These are phyloP conservation scores for Lophotis ruficrista DNA, from an alignment of 2,113 vertebrate genomes.

Conservation along the genomic window DNA sequence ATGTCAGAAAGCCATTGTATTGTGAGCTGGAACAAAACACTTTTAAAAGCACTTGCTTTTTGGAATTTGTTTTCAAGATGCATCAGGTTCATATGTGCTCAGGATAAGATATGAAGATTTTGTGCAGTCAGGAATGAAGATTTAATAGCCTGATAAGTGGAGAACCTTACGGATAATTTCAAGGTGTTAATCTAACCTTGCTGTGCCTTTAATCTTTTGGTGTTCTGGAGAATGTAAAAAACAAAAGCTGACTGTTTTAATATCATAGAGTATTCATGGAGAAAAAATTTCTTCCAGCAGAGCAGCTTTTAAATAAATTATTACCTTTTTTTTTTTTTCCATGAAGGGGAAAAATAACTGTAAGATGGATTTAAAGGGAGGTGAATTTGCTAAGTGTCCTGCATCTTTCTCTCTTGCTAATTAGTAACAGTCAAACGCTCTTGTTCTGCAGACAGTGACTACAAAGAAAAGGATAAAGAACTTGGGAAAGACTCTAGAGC, in stretches of 20 bases:
- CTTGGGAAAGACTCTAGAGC: constrained; percentile 43
- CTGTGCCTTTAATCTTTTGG: constrained; percentile 40
- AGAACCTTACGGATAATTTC: constrained; percentile 40
- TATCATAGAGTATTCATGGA: constrained; percentile 21
- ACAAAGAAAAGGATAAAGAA: constrained; percentile 43
- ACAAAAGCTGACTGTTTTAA: constrained; percentile 39
- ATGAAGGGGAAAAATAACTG: constrained; percentile 23
- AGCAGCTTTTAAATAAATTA: constrained; percentile 62
- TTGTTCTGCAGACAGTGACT: constrained; percentile 62
- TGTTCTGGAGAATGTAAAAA: not conserved
- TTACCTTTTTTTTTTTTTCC: not conserved
- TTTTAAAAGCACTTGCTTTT: not conserved
- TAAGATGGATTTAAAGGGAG: constrained; percentile 48
- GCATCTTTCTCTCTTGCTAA: constrained; percentile 49
- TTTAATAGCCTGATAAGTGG: constrained; percentile 45
- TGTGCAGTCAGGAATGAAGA: constrained; percentile 24
- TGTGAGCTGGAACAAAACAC: constrained; percentile 20
- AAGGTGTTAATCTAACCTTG: constrained; percentile 51
- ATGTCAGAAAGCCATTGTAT: not conserved
- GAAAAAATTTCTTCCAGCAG: constrained; percentile 39
- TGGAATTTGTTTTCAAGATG: not conserved
- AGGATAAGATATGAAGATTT: not conserved
- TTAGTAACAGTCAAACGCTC: constrained; percentile 60
- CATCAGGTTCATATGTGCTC: not conserved
- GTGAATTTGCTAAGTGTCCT: constrained; percentile 44